phyloP scores from a whole-genome alignment of 2,113 vertebrate genomes.

The Eretmochelys imbricata region DNA sequence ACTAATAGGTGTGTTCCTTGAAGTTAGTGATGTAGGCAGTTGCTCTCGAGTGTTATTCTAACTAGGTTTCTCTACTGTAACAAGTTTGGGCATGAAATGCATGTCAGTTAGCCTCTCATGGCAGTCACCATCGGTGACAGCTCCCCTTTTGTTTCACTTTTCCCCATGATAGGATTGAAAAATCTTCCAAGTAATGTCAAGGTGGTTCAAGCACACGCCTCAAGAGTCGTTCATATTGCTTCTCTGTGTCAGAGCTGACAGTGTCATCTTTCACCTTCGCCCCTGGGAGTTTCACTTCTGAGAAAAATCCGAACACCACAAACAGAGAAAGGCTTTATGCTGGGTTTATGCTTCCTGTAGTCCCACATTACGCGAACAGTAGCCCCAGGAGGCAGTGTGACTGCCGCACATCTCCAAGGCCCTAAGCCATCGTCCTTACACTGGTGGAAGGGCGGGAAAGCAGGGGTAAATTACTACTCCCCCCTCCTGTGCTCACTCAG shows the following conservation, averaged over 20 bases:
- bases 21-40: conserved; percentile 10
- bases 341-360: neutral
- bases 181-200: neutral
- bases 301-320: neutral
- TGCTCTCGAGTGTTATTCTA: neutral
- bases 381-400: neutral
- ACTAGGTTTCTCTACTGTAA: conserved; percentile 18
- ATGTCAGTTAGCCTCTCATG: conserved; percentile 26
- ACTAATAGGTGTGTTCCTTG: neutral
- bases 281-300: neutral
- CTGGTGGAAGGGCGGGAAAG: neutral
- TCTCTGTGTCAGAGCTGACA: neutral
- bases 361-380: neutral
- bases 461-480: neutral
- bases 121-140: conserved; percentile 45
- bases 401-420: neutral
- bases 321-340: neutral
- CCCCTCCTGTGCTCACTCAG: neutral
- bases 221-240: conserved; percentile 1
- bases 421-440: neutral
- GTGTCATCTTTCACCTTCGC: neutral
- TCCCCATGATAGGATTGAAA: conserved; percentile 1
- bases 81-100: conserved; percentile 26
- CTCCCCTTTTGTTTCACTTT: conserved; percentile 35
- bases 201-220: conserved; percentile 34